Evolutionary conservation across 2,888 invertebrate genomes (phyloP).

Genomic region (Hybos culiciformis): DNA sequence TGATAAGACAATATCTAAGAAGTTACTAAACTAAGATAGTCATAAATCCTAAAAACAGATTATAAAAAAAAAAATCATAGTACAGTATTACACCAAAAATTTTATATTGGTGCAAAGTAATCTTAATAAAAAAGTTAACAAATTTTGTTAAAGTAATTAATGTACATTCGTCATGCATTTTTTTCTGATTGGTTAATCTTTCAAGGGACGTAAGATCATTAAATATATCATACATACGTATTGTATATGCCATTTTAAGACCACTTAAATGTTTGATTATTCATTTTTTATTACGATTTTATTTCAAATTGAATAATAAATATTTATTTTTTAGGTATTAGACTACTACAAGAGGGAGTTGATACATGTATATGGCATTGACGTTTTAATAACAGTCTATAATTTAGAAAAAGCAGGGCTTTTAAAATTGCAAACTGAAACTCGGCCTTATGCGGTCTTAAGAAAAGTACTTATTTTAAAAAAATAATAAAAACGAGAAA

Average conservation of each 20-base stretch:
- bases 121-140: too few relatives aligned
- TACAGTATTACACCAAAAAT: too few relatives aligned
- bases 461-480: slow-evolving; percentile 44
- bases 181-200: too few relatives aligned
- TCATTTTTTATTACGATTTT: neutral
- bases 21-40: too few relatives aligned
- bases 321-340: slow-evolving; percentile 38
- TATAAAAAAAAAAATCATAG: too few relatives aligned
- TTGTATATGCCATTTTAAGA: neutral
- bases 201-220: slow-evolving; percentile 1
- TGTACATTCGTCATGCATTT: too few relatives aligned
- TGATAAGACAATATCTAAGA: too few relatives aligned
- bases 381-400: slow-evolving; percentile 64
- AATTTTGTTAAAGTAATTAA: too few relatives aligned
- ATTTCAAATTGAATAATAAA: slow-evolving; percentile 46
- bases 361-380: slow-evolving; percentile 74
- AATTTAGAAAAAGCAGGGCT: slow-evolving; percentile 81
- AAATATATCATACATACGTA: neutral
- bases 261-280: neutral
- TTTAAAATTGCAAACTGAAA: slow-evolving; percentile 57
- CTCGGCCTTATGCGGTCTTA: slow-evolving; percentile 58
- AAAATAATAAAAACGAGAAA: neutral
- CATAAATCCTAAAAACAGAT: too few relatives aligned
- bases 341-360: slow-evolving; percentile 62
- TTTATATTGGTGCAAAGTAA: too few relatives aligned